phyloP scores from a whole-genome alignment of 2,888 invertebrate species.

The Lypha dubia region DNA sequence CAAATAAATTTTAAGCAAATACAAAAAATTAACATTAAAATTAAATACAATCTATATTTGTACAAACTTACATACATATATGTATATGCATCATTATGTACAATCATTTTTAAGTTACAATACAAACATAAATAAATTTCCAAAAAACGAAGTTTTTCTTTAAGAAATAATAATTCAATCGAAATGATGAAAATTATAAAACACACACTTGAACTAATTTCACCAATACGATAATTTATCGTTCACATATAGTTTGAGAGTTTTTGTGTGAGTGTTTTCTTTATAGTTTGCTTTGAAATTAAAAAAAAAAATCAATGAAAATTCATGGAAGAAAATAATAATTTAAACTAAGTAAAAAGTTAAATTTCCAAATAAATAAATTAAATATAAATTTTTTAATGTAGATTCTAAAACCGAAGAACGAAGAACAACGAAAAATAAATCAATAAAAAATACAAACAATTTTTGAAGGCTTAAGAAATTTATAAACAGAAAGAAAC shows the following conservation, averaged over 20 bases:
- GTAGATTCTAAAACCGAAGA: background rate
- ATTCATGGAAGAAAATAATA: constrained; percentile 19
- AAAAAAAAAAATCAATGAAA: constrained; percentile 26
- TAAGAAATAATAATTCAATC: constrained; percentile 21
- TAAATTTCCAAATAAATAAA: constrained; percentile 26
- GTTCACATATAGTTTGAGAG: background rate
- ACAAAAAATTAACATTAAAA: background rate
- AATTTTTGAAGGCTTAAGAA: no score
- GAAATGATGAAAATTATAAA: background rate
- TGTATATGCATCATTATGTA: background rate
- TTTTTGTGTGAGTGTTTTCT: background rate
- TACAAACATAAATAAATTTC: background rate
- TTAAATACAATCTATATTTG: constrained; percentile 5
- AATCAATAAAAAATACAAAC: constrained; percentile 35
- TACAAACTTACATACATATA: no score
- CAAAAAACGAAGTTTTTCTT: background rate
- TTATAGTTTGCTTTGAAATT: constrained; percentile 1
- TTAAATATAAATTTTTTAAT: background rate
- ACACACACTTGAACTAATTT: constrained; percentile 50
- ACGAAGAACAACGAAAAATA: constrained; percentile 12
- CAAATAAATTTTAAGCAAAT: background rate
- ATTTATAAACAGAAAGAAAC: no score
- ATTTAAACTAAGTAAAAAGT: constrained; percentile 26
- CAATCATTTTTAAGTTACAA: constrained; percentile 6
- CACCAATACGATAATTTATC: constrained; percentile 31